A percentile compares a stretch with the other conserved stretches of the same genome.
Evolutionary conservation across 2,888 invertebrate genomes (phyloP).

Genomic region (Holacanthella duospinosa): DNA sequence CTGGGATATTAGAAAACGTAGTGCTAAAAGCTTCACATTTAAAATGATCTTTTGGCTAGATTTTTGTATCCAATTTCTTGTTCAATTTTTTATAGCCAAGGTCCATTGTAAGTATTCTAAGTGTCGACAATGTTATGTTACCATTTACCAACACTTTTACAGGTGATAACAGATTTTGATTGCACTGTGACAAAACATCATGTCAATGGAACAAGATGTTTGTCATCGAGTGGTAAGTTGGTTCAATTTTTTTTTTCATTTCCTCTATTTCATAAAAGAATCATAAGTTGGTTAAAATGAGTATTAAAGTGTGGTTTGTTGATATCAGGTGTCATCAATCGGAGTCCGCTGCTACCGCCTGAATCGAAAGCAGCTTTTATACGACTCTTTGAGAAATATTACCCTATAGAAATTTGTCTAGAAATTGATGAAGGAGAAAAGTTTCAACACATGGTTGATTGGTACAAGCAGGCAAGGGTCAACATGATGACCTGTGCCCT

Average conservation of each 20-base stretch:
- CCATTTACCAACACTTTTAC: background rate
- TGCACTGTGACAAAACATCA: slow-evolving; percentile 72
- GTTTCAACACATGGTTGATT: slow-evolving; percentile 48
- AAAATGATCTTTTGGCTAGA: no score
- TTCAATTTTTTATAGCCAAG: no score
- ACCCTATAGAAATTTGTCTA: slow-evolving; percentile 75
- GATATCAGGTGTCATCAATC: slow-evolving; percentile 58
- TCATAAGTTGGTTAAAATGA: no score
- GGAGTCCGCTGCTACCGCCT: slow-evolving; percentile 58
- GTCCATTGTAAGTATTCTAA: no score
- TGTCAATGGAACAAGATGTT: slow-evolving; percentile 56
- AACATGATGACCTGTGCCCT: slow-evolving; percentile 15
- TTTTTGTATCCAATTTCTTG: no score
- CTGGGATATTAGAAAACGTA: no score
- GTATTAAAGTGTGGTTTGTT: no score
- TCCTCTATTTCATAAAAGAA: no score
- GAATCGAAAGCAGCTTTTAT: slow-evolving; percentile 53
- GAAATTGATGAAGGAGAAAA: slow-evolving; percentile 60
- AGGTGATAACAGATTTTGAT: slow-evolving; percentile 84
- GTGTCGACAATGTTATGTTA: background rate
- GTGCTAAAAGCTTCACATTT: no score
- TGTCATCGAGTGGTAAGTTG: slow-evolving; percentile 71
- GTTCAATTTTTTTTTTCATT: no score
- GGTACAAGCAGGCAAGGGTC: slow-evolving; percentile 28
- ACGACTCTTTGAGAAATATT: slow-evolving; percentile 57